A percentile compares a stretch with the other conserved stretches of the same genome.
These are phyloP conservation scores for Melanotaenia pygmaea DNA, from an alignment of 2,797 vertebrate species.

Conservation along the genomic window DNA sequence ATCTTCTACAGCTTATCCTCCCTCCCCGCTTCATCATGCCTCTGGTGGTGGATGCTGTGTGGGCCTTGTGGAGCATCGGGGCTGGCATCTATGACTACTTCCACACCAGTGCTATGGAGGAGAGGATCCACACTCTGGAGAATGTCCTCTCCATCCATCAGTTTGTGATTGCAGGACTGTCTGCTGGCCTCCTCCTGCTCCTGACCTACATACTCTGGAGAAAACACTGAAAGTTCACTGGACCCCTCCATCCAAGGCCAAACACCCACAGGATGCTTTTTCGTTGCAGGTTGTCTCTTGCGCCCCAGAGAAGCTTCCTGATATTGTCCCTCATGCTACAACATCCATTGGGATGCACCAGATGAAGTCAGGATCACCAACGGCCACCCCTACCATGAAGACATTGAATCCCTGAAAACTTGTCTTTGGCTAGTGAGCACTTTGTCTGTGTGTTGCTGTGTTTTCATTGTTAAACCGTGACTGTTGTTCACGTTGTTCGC, in stretches of 20 bases:
- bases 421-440: background rate
- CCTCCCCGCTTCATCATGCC: slow-evolving; percentile 69
- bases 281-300: background rate
- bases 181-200: slow-evolving; percentile 78
- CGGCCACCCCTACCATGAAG: background rate
- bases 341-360: background rate
- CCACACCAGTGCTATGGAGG: slow-evolving; percentile 86
- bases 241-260: background rate
- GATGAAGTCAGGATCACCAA: slow-evolving; percentile 30
- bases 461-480: background rate
- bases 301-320: background rate
- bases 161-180: slow-evolving; percentile 79
- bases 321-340: background rate
- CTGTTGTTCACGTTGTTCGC: slow-evolving; percentile 25
- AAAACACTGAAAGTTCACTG: slow-evolving; percentile 73
- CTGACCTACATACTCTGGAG: slow-evolving; percentile 83
- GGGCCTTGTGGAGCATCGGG: slow-evolving; percentile 83
- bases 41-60: slow-evolving; percentile 80
- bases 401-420: background rate
- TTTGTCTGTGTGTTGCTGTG: background rate
- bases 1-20: background rate
- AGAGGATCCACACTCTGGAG: slow-evolving; percentile 83
- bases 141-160: slow-evolving; percentile 81
- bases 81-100: slow-evolving; percentile 85
- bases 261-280: background rate